These are phyloP conservation scores for Aeoliscus strigatus DNA, from an alignment of 2,797 vertebrate species.

Conservation along the genomic window DNA sequence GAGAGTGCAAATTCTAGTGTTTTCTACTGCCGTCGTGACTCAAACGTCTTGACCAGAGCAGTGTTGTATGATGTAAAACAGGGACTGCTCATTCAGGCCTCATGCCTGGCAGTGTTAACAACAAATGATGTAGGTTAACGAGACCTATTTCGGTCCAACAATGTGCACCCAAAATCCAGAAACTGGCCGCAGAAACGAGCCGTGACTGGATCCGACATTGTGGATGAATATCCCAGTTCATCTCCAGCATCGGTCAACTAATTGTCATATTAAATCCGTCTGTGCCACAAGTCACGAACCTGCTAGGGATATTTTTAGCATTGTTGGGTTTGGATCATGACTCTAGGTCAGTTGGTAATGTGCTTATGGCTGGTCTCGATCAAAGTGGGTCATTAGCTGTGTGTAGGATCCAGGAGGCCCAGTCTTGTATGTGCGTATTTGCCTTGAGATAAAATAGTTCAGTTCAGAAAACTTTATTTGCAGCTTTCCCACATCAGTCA, in stretches of 20 bases:
- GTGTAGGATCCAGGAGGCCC: no score
- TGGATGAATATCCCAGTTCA: constrained; percentile 4
- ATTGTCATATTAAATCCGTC: no score
- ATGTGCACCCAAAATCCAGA: background rate
- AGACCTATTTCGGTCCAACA: background rate
- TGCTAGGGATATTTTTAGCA: no score
- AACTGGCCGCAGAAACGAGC: constrained; percentile 1
- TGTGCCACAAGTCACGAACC: constrained; percentile 7
- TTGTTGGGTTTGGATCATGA: constrained; percentile 12
- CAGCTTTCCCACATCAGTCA: no score
- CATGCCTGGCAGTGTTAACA: background rate
- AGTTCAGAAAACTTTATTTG: no score
- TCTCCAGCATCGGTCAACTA: constrained; percentile 9
- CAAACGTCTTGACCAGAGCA: no score
- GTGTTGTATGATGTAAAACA: no score
- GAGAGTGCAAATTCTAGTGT: constrained; percentile 7
- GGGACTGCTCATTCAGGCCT: no score
- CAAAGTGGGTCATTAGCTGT: constrained; percentile 32
- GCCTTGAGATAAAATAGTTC: no score
- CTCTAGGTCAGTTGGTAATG: constrained; percentile 22
- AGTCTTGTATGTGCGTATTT: no score
- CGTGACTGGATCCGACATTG: background rate
- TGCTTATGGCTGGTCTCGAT: constrained; percentile 51
- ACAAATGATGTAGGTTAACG: constrained; percentile 3
- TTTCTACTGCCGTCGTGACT: constrained; percentile 4